Evolutionary conservation across 1,140 invertebrate genomes (phyloP).

Genomic region (Hycleus cichorii): DNA sequence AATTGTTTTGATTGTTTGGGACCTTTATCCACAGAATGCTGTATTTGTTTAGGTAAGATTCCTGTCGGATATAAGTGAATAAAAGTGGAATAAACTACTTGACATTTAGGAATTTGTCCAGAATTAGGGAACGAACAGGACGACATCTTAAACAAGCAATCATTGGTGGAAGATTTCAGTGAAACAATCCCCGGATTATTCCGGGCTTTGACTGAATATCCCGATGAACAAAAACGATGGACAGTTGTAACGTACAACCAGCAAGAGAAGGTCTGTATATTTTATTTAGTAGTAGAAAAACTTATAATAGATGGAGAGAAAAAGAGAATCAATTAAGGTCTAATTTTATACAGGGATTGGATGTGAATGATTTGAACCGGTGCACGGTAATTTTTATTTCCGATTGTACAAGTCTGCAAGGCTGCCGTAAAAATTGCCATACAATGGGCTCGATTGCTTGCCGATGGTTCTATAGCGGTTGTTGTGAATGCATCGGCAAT

Average conservation of each 20-base stretch:
- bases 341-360: too few relatives aligned
- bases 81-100: too few relatives aligned
- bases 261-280: too few relatives aligned
- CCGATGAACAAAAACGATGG: conserved; percentile 65
- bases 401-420: conserved; percentile 77
- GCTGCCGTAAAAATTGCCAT: conserved; percentile 68
- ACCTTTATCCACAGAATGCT: conserved; percentile 81
- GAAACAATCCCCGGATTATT: conserved; percentile 76
- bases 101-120: conserved; percentile 70
- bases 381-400: conserved; percentile 86
- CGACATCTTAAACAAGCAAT: conserved; percentile 60
- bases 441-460: conserved; percentile 58
- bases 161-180: conserved; percentile 75
- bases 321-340: too few relatives aligned
- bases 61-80: too few relatives aligned
- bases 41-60: conserved; percentile 76
- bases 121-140: conserved; percentile 65
- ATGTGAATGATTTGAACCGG: too few relatives aligned
- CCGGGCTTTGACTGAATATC: conserved; percentile 66
- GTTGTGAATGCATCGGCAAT: conserved; percentile 83
- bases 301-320: too few relatives aligned
- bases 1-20: conserved; percentile 82
- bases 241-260: conserved; percentile 55
- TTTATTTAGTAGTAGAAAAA: too few relatives aligned
- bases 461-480: conserved; percentile 88